Base-by-base conservation (phyloP, 2,888 invertebrate genomes). In the Leptopilina myrica region DNA sequence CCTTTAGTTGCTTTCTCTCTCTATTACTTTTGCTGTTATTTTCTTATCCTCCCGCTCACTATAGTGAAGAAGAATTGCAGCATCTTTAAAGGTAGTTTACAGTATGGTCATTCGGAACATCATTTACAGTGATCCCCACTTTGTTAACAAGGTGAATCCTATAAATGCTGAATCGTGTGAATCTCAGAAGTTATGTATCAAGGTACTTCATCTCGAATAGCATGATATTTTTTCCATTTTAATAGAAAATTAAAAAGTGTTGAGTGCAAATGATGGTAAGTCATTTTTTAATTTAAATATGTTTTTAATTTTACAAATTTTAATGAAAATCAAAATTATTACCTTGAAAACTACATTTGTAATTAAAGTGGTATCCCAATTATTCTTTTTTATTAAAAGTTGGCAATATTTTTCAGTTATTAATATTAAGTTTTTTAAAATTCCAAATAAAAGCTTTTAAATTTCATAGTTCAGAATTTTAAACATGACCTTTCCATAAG, bases 111-210 rank as follows among this genome's bases (percentile, higher is more conserved):
- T 86, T 86, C 89, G 89, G 89, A 90, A 88, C 89, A 85, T 84
- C 87, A 83, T 82, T 80, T 83, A 80, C 81, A 79, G 76, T 69
- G 79, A 77, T 81, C 79, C 82, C 81, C 81, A 84, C 82, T 78
- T 87, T 77, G 79, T 77, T 83, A 84, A 90, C 88, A 87, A 85
- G 87, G 87, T 89, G 90, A 91, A 91, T 91, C 91, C 91, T 91
- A 91, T 91, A 91, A 91, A 91, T 91, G 91, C 90, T 88, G 88
- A 86, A 88, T 87, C 88, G 87, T 85, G 79, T 84, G 84, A 79
- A 84, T 82, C 84, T 83, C 84, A 81, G 85, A 84, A 88, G 88
- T 89, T 88, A 79, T 86, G 83, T 85, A 87, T 82, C 87, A 88
- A 89, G 88, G 87, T 86, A 84, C 84, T 84, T 82, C 86, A 81